Evolutionary conservation across 2,113 vertebrate species (phyloP).

Genomic region (Motacilla alba): DNA sequence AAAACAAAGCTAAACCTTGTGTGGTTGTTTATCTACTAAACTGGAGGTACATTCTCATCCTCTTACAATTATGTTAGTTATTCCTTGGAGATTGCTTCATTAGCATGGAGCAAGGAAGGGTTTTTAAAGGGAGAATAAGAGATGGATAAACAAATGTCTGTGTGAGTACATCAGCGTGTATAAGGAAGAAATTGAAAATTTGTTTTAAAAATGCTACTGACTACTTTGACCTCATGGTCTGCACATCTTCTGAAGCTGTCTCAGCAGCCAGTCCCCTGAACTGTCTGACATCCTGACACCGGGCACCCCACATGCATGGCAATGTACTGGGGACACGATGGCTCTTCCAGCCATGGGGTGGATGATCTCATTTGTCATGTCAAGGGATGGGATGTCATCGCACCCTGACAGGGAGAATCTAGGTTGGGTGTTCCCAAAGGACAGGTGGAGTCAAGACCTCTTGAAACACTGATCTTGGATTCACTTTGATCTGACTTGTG

Average conservation of each 20-base stretch:
- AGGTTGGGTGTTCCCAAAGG: not conserved
- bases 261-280: not conserved
- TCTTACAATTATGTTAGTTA: not conserved
- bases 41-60: not conserved
- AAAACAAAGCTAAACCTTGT: not conserved
- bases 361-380: not conserved
- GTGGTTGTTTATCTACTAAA: not conserved
- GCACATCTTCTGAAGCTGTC: not conserved
- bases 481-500: not conserved
- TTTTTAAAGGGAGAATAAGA: not conserved
- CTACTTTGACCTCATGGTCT: not conserved
- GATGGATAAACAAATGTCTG: not conserved
- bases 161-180: not conserved
- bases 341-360: not conserved
- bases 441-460: not conserved
- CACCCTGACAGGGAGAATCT: not conserved
- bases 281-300: not conserved
- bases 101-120: not conserved
- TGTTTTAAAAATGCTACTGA: not conserved
- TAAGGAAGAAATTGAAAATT: not conserved
- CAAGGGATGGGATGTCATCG: accelerated
- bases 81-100: not conserved
- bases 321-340: accelerated
- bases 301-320: accelerated
- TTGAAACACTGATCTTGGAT: not conserved